Evolutionary conservation across 2,888 invertebrate genomes (phyloP).

Genomic region (Eudemis profundana): DNA sequence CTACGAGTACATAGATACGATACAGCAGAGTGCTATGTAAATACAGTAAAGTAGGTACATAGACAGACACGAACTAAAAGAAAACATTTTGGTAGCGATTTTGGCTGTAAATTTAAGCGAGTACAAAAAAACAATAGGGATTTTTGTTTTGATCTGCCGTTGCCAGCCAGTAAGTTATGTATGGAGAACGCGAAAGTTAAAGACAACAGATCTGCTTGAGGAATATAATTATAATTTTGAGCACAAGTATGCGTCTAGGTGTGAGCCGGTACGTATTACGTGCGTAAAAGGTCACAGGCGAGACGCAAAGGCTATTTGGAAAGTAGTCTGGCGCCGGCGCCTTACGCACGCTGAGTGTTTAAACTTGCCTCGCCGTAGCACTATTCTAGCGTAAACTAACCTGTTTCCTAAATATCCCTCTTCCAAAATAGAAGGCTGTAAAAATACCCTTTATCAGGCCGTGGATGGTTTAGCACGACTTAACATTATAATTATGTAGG

Average conservation of each 20-base stretch:
- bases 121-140: no score
- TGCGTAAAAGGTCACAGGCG: slow-evolving; percentile 83
- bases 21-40: no score
- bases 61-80: not conserved
- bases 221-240: slow-evolving; percentile 27
- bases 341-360: slow-evolving; percentile 16
- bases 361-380: slow-evolving; percentile 20
- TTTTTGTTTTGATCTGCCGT: not conserved
- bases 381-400: slow-evolving; percentile 2
- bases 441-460: no score
- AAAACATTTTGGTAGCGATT: not conserved
- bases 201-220: slow-evolving; percentile 12
- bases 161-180: not conserved
- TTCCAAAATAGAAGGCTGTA: no score
- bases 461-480: no score
- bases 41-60: no score
- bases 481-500: no score
- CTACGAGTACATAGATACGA: slow-evolving; percentile 6
- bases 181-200: slow-evolving; percentile 4
- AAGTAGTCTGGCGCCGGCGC: slow-evolving; percentile 79
- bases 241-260: slow-evolving; percentile 28
- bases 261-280: slow-evolving; percentile 60
- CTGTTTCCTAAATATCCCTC: not conserved
- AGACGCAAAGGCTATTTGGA: slow-evolving; percentile 83
- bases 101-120: not conserved